Evolutionary conservation across 2,113 vertebrate genomes (phyloP).

Genomic region (Albula glossodonta): DNA sequence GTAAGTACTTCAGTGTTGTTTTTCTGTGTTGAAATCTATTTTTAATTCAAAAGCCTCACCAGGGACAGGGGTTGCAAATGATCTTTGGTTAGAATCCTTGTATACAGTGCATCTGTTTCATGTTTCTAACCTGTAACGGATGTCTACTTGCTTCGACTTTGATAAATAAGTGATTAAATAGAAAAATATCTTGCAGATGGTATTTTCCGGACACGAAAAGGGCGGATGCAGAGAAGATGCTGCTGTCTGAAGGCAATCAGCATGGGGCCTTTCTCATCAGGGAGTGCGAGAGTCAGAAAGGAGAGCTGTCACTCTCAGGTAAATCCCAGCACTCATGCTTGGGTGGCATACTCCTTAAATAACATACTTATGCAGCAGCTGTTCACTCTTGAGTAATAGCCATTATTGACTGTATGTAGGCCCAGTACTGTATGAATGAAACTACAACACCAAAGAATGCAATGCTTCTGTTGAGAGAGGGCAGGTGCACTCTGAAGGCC

Average conservation of each 20-base stretch:
- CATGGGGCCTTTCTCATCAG: slow-evolving; percentile 85
- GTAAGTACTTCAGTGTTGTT: too few relatives aligned
- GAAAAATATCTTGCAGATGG: slow-evolving; percentile 74
- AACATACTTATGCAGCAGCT: not conserved
- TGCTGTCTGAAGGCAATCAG: slow-evolving; percentile 69
- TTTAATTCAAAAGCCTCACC: too few relatives aligned
- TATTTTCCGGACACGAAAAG: slow-evolving; percentile 86
- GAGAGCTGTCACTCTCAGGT: slow-evolving; percentile 90
- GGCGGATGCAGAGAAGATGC: slow-evolving; percentile 84
- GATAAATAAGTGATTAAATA: slow-evolving; percentile 26
- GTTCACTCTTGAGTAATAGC: not conserved
- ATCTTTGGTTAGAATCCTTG: too few relatives aligned
- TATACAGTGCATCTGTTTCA: too few relatives aligned
- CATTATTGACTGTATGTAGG: not conserved
- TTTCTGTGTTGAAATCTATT: too few relatives aligned
- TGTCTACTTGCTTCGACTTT: slow-evolving; percentile 40
- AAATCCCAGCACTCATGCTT: slow-evolving; percentile 28
- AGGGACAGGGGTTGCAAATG: too few relatives aligned
- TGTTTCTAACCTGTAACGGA: too few relatives aligned
- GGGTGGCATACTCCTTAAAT: not conserved
- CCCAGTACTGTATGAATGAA: not conserved
- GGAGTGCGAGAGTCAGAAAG: slow-evolving; percentile 84
- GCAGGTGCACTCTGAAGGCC: not conserved
- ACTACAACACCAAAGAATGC: not conserved
- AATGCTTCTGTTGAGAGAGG: not conserved